Base-by-base conservation (phyloP, 2,797 vertebrate species). In the Cottoperca gobio region DNA sequence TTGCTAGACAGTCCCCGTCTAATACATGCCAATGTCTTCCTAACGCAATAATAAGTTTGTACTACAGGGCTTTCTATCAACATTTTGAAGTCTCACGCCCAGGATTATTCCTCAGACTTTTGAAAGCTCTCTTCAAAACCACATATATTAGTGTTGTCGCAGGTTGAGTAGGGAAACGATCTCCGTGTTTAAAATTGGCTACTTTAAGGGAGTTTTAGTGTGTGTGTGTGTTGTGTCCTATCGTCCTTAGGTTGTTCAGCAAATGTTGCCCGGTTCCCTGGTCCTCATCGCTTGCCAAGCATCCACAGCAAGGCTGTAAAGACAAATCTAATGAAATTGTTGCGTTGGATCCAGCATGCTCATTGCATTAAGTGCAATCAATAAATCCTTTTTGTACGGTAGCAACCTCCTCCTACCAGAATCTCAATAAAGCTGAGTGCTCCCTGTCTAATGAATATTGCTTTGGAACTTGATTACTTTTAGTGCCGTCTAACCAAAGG, bases 281-380 rank as follows among this genome's bases (percentile, higher is more conserved):
- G 50, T 70, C 55, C 73, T 69, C 64, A 4, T 67, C 76, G 70
- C 4, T 49, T 69, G 77, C 79, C 72, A 60, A 83, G 80, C 50
- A 31, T 71, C 62, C 60, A 42, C 60, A 72, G 77, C 65, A 26
- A 23, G 58, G 54, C 76, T 81, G 76, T 88, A 89, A 87, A 88
- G 84, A 81, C 85, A 89, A 83, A 79, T 76, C 83, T 82, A 92
- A 94, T 93, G 86, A 92, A 94, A 92, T 91, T 91, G 90, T 90
- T 91, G 87, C 82, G 52, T 84, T 91, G 90, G 91, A 92, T 83
- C 90, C 90, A 86, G 88, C 85, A 89, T 93, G 79, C 91, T 94
- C 94, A 95, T 95, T 95, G 89, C 89, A 93, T 95, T 95, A 95
- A 94, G 92, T 93, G 92, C 92, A 91, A 95, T 95, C 94, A 94